Percentiles rank a stretch among this genome's conserved stretches.
phyloP scores from a whole-genome alignment of 1,140 invertebrate species.

The Drosophila nasuta region DNA sequence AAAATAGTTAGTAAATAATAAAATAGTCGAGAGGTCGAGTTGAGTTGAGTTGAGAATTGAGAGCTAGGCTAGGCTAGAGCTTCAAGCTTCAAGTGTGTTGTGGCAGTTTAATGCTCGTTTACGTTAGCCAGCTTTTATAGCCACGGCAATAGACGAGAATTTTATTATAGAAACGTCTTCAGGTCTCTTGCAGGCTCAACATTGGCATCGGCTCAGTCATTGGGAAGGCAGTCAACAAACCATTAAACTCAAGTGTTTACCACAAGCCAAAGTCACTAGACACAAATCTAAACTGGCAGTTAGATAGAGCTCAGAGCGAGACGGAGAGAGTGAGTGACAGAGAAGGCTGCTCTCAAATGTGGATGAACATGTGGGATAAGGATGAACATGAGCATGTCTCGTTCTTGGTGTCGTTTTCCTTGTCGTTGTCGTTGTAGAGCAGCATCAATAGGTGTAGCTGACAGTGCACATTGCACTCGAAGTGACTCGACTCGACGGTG shows the following conservation, averaged over 20 bases:
- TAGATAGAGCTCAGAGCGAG: constrained; percentile 51
- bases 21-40: constrained; percentile 63
- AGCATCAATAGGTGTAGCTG: constrained; percentile 46
- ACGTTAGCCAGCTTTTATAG: constrained; percentile 70
- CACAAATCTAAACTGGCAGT: constrained; percentile 83
- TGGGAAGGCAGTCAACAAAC: constrained; percentile 74
- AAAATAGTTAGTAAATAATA: constrained; percentile 84
- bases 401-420: not conserved
- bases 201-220: constrained; percentile 3
- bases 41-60: constrained; percentile 5
- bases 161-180: constrained; percentile 75
- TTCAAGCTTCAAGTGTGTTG: constrained; percentile 42
- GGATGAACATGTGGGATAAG: constrained; percentile 8
- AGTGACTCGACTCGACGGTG: not conserved
- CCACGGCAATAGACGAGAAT: constrained; percentile 70
- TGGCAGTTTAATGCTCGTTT: constrained; percentile 73
- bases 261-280: constrained; percentile 77
- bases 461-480: constrained; percentile 34
- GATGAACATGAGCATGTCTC: not conserved
- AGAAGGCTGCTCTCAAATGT: constrained; percentile 8
- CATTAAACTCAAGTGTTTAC: constrained; percentile 82
- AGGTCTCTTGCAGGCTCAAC: constrained; percentile 6
- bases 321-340: constrained; percentile 1
- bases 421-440: not conserved
- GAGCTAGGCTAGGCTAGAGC: constrained; percentile 18